Percentiles rank a stretch among this genome's conserved stretches.
Evolutionary conservation across 2,888 invertebrate species (phyloP).

Genomic region (Opisthograptis luteolata): DNA sequence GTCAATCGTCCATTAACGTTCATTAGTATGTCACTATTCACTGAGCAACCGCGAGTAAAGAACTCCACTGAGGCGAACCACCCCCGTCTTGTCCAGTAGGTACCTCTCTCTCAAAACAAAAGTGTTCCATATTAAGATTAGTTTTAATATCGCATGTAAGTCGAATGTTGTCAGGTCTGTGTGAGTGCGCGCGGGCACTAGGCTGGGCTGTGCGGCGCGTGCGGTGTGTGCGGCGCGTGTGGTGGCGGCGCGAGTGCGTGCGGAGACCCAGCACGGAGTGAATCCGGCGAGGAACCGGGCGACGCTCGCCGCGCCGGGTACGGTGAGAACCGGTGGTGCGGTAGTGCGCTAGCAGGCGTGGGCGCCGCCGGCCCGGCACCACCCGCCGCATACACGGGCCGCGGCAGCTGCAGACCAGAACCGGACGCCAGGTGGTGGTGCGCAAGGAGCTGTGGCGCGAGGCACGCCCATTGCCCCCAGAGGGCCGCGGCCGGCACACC

Average conservation of each 20-base stretch:
- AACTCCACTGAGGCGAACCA: neutral
- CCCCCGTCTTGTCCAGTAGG: neutral
- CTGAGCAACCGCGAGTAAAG: neutral
- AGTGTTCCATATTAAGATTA: conserved; percentile 5
- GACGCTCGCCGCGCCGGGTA: conserved; percentile 81
- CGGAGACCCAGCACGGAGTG: conserved; percentile 78
- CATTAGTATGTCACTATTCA: conserved; percentile 1
- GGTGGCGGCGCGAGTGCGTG: conserved; percentile 60
- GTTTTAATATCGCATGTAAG: conserved; percentile 42
- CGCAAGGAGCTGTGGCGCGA: conserved; percentile 86
- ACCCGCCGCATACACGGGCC: conserved; percentile 81
- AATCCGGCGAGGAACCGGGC: conserved; percentile 86
- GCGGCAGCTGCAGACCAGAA: conserved; percentile 75
- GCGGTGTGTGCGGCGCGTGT: conserved; percentile 71
- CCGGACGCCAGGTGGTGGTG: conserved; percentile 86
- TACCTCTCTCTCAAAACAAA: neutral
- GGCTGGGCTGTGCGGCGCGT: conserved; percentile 78
- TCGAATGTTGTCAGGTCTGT: conserved; percentile 49
- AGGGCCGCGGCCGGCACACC: conserved; percentile 83
- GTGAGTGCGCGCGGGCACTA: conserved; percentile 49
- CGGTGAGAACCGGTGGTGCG: conserved; percentile 86
- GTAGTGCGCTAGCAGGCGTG: conserved; percentile 57
- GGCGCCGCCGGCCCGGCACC: conserved; percentile 51
- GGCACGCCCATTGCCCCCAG: conserved; percentile 90
- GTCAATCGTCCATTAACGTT: conserved; percentile 3